A percentile compares a stretch with the other conserved stretches of the same genome.
phyloP scores from a whole-genome alignment of 2,797 vertebrate species.

The Cheracebus regulus region DNA sequence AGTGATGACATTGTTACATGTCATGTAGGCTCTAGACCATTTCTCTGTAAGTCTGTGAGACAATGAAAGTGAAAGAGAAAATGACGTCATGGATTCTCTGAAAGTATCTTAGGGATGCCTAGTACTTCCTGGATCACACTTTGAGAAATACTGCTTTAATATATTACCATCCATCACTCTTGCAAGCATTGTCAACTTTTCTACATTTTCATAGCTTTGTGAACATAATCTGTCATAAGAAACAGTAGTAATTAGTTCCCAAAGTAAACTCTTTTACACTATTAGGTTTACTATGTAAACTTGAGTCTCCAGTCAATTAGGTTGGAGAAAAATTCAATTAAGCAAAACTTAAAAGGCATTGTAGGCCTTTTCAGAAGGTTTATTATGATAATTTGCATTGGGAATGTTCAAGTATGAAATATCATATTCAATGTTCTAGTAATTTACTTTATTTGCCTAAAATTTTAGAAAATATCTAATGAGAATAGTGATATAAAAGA shows the following conservation, averaged over 20 bases:
- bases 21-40: not conserved
- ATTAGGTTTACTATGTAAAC: not conserved
- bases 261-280: not conserved
- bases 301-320: not conserved
- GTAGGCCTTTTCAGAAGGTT: not conserved
- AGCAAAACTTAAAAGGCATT: not conserved
- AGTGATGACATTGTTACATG: not conserved
- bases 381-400: not conserved
- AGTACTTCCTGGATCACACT: constrained; percentile 7
- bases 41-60: not conserved
- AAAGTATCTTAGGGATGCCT: not conserved
- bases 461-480: not conserved
- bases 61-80: not conserved
- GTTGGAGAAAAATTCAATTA: not conserved
- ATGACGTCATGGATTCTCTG: not conserved
- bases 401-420: not conserved
- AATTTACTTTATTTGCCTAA: not conserved
- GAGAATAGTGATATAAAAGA: not conserved
- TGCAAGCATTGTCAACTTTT: not conserved
- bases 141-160: not conserved
- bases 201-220: not conserved
- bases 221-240: not conserved
- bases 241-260: not conserved
- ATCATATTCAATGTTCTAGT: not conserved
- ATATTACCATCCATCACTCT: not conserved